These are phyloP conservation scores for Monarcha castaneiventris DNA, from an alignment of 2,113 vertebrate genomes.

Conservation along the genomic window DNA sequence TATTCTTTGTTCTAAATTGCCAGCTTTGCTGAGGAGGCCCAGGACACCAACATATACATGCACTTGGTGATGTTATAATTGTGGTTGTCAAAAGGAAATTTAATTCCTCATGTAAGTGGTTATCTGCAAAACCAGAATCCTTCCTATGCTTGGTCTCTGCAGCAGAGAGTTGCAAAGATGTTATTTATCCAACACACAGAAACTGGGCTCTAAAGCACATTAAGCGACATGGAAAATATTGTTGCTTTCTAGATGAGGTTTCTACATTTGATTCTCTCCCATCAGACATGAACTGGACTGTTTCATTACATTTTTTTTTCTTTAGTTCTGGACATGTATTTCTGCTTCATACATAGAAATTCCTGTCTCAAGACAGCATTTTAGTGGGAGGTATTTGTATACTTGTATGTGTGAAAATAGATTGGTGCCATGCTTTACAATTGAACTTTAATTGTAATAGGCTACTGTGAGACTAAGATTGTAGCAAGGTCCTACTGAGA, in stretches of 20 bases:
- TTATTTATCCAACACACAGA: neutral
- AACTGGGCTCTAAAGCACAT: neutral
- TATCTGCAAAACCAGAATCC: neutral
- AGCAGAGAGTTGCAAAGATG: neutral
- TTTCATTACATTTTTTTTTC: neutral
- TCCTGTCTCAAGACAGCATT: neutral
- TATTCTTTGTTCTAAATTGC: constrained; percentile 12
- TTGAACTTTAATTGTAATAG: neutral
- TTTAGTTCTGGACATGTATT: neutral
- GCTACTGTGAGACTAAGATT: neutral
- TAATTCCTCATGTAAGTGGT: neutral
- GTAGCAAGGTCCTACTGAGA: neutral
- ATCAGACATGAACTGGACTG: neutral
- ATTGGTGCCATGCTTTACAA: neutral
- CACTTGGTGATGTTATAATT: neutral
- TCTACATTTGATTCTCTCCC: neutral
- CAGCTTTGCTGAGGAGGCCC: neutral
- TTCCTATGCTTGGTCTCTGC: neutral
- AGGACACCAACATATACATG: neutral
- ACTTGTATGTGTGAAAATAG: neutral
- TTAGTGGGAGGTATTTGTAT: neutral
- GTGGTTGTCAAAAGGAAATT: neutral
- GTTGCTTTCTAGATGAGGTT: neutral
- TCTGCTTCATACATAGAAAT: neutral
- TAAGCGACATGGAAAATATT: neutral